These are phyloP conservation scores for Maccullochella peelii DNA, from an alignment of 2,113 vertebrate species.

Conservation along the genomic window DNA sequence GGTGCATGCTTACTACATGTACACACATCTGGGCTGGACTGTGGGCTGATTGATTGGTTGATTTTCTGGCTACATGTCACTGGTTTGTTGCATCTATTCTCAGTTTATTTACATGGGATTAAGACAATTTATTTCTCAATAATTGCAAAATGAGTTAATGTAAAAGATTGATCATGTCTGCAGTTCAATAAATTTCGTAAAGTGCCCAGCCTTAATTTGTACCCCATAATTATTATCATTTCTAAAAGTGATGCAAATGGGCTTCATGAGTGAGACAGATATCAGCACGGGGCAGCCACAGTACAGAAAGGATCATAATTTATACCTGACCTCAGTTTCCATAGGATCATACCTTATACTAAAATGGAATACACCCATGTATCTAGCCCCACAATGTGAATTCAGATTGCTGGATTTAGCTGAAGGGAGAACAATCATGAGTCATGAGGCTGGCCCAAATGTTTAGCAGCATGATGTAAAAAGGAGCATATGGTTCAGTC, in stretches of 20 bases:
- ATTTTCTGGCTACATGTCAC: background rate
- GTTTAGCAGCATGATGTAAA: conserved; percentile 66
- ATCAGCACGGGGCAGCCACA: background rate
- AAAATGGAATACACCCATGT: background rate
- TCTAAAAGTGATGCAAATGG: background rate
- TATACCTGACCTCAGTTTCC: background rate
- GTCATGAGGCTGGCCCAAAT: conserved; percentile 68
- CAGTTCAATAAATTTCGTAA: background rate
- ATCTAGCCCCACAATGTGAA: background rate
- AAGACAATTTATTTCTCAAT: background rate
- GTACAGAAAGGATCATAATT: background rate
- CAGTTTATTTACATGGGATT: background rate
- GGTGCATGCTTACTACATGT: background rate
- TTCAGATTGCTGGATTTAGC: conserved; percentile 15
- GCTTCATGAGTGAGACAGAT: background rate
- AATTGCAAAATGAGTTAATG: background rate
- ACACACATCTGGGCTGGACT: conserved; percentile 1
- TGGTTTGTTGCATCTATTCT: background rate
- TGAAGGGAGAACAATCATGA: conserved; percentile 27
- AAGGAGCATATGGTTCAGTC: conserved; percentile 73
- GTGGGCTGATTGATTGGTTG: background rate
- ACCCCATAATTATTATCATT: background rate
- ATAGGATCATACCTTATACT: background rate
- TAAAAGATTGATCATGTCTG: background rate
- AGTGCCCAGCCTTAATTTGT: background rate